phyloP scores from a whole-genome alignment of 2,797 vertebrate species.

The Chelonia mydas region DNA sequence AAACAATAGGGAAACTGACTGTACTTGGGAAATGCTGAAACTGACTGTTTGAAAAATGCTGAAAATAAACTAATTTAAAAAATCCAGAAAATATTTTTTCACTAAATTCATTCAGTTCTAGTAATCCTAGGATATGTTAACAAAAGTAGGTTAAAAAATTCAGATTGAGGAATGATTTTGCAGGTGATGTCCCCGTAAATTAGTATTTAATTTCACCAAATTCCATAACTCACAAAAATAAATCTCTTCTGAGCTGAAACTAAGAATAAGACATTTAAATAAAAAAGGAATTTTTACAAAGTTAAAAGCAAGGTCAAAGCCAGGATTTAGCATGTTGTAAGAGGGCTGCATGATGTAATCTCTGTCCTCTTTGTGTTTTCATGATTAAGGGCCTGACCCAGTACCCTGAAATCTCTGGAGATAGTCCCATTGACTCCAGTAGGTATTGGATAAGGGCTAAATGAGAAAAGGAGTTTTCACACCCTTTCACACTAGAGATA shows the following conservation, averaged over 20 bases:
- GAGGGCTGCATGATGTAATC: not conserved
- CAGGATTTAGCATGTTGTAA: not conserved
- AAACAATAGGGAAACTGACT: not conserved
- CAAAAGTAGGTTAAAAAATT: not conserved
- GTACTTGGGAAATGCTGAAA: slow-evolving; percentile 7
- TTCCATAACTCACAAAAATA: not conserved
- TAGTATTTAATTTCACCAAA: not conserved
- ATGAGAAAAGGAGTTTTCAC: not conserved
- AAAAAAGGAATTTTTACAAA: not conserved
- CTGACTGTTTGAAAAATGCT: slow-evolving; percentile 17
- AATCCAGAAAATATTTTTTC: not conserved
- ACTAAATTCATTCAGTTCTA: slow-evolving; percentile 30
- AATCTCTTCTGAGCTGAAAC: not conserved
- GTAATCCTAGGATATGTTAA: not conserved
- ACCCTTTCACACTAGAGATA: not conserved
- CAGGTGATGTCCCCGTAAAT: not conserved
- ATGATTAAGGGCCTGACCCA: not conserved
- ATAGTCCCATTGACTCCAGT: not conserved
- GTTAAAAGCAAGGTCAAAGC: not conserved
- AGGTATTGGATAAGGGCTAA: not conserved
- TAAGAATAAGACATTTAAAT: not conserved
- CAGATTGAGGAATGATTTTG: not conserved
- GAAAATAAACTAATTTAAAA: slow-evolving; percentile 32
- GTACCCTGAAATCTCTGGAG: not conserved
- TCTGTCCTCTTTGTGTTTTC: not conserved